Evolutionary conservation across 2,888 invertebrate genomes (phyloP).

Genomic region (Kuschelorhynchus macadamiae): DNA sequence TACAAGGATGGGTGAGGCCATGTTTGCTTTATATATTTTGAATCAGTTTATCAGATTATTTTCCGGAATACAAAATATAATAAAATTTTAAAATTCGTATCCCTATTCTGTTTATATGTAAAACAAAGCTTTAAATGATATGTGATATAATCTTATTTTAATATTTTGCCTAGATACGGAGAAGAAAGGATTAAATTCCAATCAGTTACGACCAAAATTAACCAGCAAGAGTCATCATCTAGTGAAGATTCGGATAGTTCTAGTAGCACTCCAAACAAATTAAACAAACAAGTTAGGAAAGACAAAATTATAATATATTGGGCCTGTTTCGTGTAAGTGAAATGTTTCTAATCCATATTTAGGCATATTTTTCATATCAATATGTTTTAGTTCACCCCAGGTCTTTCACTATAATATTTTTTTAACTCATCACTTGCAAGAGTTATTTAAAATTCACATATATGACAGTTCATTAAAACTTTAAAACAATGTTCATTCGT

Average conservation of each 20-base stretch:
- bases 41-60: neutral
- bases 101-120: no score
- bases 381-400: no score
- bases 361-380: no score
- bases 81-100: neutral
- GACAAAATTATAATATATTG: constrained; percentile 86
- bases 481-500: no score
- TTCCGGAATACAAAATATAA: neutral
- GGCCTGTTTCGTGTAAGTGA: constrained; percentile 76
- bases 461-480: no score
- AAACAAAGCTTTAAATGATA: no score
- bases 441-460: no score
- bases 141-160: neutral
- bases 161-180: constrained; percentile 70
- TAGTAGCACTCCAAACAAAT: constrained; percentile 62
- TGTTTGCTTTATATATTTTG: neutral
- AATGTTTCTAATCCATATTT: no score
- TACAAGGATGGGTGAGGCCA: constrained; percentile 75
- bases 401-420: no score
- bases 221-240: constrained; percentile 71
- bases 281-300: constrained; percentile 77
- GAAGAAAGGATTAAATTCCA: constrained; percentile 82
- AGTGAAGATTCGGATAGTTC: constrained; percentile 72
- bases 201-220: constrained; percentile 73
- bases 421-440: no score